phyloP scores from a whole-genome alignment of 2,888 invertebrate genomes.

The Neuroscelio doddi region DNA sequence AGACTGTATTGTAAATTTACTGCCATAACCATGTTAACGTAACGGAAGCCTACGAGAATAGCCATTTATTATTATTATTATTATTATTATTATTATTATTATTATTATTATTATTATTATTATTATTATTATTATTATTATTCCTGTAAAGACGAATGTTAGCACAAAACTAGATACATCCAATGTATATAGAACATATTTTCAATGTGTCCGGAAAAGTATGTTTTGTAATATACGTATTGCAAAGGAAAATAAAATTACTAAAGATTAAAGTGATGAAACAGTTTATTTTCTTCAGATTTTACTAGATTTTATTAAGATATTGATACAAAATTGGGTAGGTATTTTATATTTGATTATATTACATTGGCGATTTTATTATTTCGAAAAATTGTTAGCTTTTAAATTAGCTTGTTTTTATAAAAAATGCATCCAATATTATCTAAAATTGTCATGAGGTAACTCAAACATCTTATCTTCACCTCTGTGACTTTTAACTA shows the following conservation, averaged over 20 bases:
- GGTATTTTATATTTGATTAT: no score
- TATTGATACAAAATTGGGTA: neutral
- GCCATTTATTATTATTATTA: no score
- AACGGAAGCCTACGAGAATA: conserved; percentile 68
- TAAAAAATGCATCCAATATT: no score
- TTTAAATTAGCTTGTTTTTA: no score
- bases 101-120: no score
- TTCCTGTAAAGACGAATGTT: conserved; percentile 67
- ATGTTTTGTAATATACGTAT: conserved; percentile 73
- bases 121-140: no score
- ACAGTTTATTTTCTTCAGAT: neutral
- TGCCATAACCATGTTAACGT: conserved; percentile 65
- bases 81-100: no score
- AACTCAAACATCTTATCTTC: no score
- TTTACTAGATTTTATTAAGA: neutral
- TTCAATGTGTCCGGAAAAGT: conserved; percentile 72
- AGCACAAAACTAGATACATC: conserved; percentile 63
- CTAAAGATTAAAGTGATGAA: conserved; percentile 48
- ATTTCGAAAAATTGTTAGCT: no score
- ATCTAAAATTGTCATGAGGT: no score
- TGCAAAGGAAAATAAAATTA: conserved; percentile 70
- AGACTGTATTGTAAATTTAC: conserved; percentile 72
- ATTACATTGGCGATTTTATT: no score
- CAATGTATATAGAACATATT: conserved; percentile 72
- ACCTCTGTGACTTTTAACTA: no score